These are phyloP conservation scores for Cordylochernes scorpioides DNA, from an alignment of 2,888 invertebrate species.

Conservation along the genomic window DNA sequence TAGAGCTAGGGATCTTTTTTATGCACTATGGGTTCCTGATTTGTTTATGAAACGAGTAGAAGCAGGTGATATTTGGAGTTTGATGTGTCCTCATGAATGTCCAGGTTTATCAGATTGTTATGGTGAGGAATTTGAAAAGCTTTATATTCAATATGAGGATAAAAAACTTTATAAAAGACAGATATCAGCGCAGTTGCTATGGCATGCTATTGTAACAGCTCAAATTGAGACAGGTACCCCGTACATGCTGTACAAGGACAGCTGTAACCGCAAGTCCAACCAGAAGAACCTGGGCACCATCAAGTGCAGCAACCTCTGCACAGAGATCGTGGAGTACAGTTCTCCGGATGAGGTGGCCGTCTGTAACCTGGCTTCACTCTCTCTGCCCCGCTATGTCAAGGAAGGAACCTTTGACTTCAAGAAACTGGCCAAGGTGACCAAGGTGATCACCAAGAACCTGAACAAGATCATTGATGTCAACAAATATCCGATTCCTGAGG, in stretches of 20 bases:
- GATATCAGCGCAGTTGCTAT: conserved; percentile 53
- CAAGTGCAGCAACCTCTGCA: conserved; percentile 88
- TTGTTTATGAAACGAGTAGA: conserved; percentile 88
- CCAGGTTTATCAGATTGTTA: conserved; percentile 71
- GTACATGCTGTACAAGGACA: conserved; percentile 86
- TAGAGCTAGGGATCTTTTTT: conserved; percentile 80
- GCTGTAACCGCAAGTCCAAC: conserved; percentile 86
- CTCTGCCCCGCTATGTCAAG: conserved; percentile 74
- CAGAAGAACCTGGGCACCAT: conserved; percentile 95
- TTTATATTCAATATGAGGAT: conserved; percentile 63
- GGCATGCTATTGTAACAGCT: conserved; percentile 76
- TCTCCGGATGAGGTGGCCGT: conserved; percentile 77
- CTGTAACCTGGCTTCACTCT: conserved; percentile 89
- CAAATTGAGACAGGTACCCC: conserved; percentile 96
- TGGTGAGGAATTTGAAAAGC: conserved; percentile 73
- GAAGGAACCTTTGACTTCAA: conserved; percentile 44
- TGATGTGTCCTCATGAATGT: conserved; percentile 86
- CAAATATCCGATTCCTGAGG: conserved; percentile 77
- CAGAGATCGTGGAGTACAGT: conserved; percentile 88
- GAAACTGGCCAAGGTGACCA: conserved; percentile 58
- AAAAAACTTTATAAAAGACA: conserved; percentile 37
- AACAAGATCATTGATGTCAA: conserved; percentile 93
- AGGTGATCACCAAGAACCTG: conserved; percentile 62
- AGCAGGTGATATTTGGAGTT: conserved; percentile 54
- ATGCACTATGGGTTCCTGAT: conserved; percentile 92